Evolutionary conservation across 2,888 invertebrate genomes (phyloP), one percentile per base, ranked within the genome.

Genomic region (Drosophila multiciliata): DNA sequence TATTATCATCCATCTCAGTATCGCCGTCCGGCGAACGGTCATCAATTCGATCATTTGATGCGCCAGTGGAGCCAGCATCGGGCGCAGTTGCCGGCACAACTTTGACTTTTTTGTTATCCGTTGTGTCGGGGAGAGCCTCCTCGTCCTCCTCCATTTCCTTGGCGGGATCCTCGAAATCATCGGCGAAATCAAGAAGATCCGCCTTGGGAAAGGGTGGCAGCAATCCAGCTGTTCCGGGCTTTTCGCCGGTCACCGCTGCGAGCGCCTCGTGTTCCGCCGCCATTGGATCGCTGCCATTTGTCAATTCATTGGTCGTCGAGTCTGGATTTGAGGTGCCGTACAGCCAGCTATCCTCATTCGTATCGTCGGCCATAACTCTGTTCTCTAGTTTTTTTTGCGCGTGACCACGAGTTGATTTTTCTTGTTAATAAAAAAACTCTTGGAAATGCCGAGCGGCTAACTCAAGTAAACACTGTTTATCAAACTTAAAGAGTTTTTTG

Each of bases 341-440:
- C 71, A 98, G 94, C 97, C 97, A 98, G 91, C 95, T 96, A 94
- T 98, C 97, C 92, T 98, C 97, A 93, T 96, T 97, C 4, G 93
- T 92, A 82, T 95, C 95, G 73, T 95, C 96, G 84, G 95, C 95
- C 95, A 95, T 95, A 9, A 11, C 73, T 58, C 45, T 66, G 45
- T 45, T 15, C 23, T 23, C 35, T 65, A 26, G 15, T 15, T 68
- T 8, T 63, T 1, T 69, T 49, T n/a, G 38, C 11, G 40, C 60
- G 61, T 54, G 42, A 50, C 64, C 67, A 73, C 62, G 62, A 74
- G 49, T 71, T 80, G 45, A 17, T 67, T 66, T 63, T 26, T 65
- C 8, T 45, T 45, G 15, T 8, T 23, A 45, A 15, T 15, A 45
- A 59, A 45, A 35, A 55, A 50, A 59, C 59, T 29, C 57, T 52